Percentiles rank a stretch among this genome's conserved stretches.
Evolutionary conservation across 2,888 invertebrate species (phyloP).

Genomic region (Parthenolecanium corni): DNA sequence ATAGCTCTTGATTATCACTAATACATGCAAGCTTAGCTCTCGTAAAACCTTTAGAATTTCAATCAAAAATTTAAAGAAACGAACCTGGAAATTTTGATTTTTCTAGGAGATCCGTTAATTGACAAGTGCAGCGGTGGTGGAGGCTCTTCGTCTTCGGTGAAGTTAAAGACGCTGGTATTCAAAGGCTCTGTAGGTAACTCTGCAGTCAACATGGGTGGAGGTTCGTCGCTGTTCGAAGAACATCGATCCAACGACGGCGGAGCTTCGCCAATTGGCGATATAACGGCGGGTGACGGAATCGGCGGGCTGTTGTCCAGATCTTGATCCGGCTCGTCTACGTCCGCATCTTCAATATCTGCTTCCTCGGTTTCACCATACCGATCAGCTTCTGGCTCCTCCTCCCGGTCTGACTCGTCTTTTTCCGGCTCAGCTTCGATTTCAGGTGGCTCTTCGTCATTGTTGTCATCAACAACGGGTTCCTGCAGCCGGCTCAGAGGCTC

Average conservation of each 20-base stretch:
- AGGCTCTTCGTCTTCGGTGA: conserved; percentile 36
- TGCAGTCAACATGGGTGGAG: conserved; percentile 33
- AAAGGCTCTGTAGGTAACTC: conserved; percentile 35
- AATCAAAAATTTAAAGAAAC: too few relatives aligned
- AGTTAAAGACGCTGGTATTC: conserved; percentile 35
- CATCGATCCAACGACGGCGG: conserved; percentile 17
- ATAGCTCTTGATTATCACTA: too few relatives aligned
- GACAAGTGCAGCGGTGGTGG: conserved; percentile 34
- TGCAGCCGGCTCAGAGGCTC: neutral
- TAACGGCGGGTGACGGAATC: conserved; percentile 29
- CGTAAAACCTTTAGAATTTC: too few relatives aligned
- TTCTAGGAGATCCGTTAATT: conserved; percentile 31
- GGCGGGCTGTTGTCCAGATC: conserved; percentile 23
- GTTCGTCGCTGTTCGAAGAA: conserved; percentile 26
- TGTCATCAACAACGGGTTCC: neutral
- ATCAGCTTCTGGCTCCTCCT: conserved; percentile 9
- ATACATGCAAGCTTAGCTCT: too few relatives aligned
- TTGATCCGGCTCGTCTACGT: conserved; percentile 22
- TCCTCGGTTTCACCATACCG: conserved; percentile 11
- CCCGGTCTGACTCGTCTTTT: conserved; percentile 5
- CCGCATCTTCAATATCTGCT: conserved; percentile 22
- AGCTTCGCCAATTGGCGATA: conserved; percentile 30
- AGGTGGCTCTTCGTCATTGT: neutral
- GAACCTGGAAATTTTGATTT: conserved; percentile 32
- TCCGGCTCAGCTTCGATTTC: neutral